phyloP scores from a whole-genome alignment of 2,888 invertebrate species.

The Drosophila anomalipes region DNA sequence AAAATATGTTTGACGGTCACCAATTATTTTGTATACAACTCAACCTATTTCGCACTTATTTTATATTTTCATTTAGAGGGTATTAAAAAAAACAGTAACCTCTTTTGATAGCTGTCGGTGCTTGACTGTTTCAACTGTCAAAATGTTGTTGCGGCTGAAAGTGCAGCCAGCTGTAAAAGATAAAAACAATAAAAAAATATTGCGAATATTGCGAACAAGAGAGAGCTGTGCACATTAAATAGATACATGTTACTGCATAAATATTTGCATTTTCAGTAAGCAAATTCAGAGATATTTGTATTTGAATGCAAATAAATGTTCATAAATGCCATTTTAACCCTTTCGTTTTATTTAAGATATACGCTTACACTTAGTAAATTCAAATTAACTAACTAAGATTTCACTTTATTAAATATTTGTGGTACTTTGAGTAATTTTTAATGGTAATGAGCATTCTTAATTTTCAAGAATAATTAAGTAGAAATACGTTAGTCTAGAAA shows the following conservation, averaged over 20 bases:
- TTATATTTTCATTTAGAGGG: neutral
- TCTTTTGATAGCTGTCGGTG: slow-evolving; percentile 55
- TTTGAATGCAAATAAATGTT: neutral
- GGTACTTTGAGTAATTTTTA: neutral
- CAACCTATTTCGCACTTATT: neutral
- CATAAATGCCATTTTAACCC: neutral
- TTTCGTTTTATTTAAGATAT: neutral
- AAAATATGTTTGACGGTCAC: neutral
- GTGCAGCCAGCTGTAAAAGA: slow-evolving; percentile 42
- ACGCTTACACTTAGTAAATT: neutral
- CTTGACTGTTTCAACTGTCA: slow-evolving; percentile 50
- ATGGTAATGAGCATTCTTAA: neutral
- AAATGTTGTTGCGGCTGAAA: slow-evolving; percentile 51
- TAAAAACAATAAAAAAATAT: slow-evolving; percentile 15
- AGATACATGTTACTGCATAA: neutral
- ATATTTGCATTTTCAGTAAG: neutral
- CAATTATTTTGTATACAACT: neutral
- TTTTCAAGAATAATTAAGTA: neutral
- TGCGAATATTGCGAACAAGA: slow-evolving; percentile 8
- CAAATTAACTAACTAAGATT: neutral
- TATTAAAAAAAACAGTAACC: slow-evolving; percentile 4
- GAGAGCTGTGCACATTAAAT: neutral
- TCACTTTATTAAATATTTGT: neutral
- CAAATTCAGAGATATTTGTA: neutral
- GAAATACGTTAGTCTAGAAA: neutral